Evolutionary conservation across 2,113 vertebrate genomes (phyloP), one percentile per base, ranked within the genome.

Genomic region (Panthera leo): DNA sequence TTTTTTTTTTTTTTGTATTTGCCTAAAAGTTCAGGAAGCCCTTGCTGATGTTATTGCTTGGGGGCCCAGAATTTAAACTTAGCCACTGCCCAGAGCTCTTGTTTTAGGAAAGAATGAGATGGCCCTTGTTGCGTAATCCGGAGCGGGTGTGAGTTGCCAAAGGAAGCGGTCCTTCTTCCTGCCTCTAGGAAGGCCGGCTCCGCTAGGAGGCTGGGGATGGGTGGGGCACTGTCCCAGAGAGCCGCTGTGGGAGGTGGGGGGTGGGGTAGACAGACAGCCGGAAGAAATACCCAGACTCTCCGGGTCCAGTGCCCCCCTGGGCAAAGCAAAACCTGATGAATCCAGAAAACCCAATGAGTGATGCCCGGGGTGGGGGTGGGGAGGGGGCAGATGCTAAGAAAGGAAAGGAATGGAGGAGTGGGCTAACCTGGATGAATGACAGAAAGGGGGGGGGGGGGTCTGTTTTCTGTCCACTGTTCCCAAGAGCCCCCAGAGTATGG

Each of bases 41-140:
- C 58, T 95, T 87, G 85, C 95, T 96, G 76, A 95, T 89, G 85
- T 96, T 96, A 95, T 96, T 95, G 89, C 96, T 82, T 96, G 55
- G 90, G 94, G 96, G 92, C 94, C 96, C 96, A 97, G 94, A 90
- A 94, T 88, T 97, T 97, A 96, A 94, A 97, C 80, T 97, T 96
- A 97, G 96, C 96, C 97, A 95, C 87, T 90, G 96, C 65, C 92
- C 83, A 13, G 73, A 97, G 91, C 85, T 67, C 89, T 97, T 98
- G 97, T 98, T 98, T 98, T 98, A 98, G 97, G 97, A 98, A 98
- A 97, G 91, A 97, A 94, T 97, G 95, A 97, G 96, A 78, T 58
- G 71, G 95, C 63, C 34, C 3, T 55, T 91, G 94, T 98, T 98
- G 83, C 95, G 0, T 96, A 98, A 98, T 70, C n/a, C 94, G 31